Evolutionary conservation across 2,888 invertebrate species (phyloP).

Genomic region (Trachelus troglodyta): DNA sequence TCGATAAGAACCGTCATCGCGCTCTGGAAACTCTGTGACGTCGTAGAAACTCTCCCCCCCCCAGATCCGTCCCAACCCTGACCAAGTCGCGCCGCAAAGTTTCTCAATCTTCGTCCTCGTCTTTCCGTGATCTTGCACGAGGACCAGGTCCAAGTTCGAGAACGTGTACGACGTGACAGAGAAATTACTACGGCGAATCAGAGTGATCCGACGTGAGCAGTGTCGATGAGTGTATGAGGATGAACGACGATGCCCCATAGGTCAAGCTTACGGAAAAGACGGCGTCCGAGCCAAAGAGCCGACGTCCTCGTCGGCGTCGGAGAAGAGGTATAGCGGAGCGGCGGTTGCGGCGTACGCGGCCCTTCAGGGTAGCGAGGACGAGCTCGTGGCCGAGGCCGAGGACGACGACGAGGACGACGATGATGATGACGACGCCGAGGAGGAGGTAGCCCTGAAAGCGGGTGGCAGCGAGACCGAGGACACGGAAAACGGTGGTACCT

Average conservation of each 20-base stretch:
- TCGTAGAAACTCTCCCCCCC: not conserved
- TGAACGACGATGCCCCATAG: not conserved
- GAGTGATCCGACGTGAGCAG: not conserved
- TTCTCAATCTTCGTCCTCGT: not conserved
- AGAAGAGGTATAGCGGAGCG: conserved; percentile 58
- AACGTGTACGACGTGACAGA: not conserved
- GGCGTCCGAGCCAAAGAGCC: conserved; percentile 7
- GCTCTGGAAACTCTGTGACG: not conserved
- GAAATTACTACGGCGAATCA: not conserved
- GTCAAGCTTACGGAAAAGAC: conserved; percentile 13
- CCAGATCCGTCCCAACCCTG: not conserved
- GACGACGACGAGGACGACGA: conserved; percentile 51
- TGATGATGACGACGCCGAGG: conserved; percentile 61
- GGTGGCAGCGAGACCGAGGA: conserved; percentile 67
- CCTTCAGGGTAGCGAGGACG: conserved; percentile 64
- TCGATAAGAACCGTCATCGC: not conserved
- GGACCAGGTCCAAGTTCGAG: not conserved
- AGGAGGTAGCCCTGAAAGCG: conserved; percentile 51
- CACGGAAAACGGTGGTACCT: conserved; percentile 64
- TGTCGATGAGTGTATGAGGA: not conserved
- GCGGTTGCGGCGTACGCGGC: conserved; percentile 56
- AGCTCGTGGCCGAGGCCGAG: conserved; percentile 58
- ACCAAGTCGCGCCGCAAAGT: not conserved
- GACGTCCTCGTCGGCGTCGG: conserved; percentile 25
- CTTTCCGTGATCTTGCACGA: not conserved